A percentile compares a stretch with the other conserved stretches of the same genome.
Conservation (phyloP, 2,113 vertebrate genomes). For the Malurus melanocephalus region DNA sequence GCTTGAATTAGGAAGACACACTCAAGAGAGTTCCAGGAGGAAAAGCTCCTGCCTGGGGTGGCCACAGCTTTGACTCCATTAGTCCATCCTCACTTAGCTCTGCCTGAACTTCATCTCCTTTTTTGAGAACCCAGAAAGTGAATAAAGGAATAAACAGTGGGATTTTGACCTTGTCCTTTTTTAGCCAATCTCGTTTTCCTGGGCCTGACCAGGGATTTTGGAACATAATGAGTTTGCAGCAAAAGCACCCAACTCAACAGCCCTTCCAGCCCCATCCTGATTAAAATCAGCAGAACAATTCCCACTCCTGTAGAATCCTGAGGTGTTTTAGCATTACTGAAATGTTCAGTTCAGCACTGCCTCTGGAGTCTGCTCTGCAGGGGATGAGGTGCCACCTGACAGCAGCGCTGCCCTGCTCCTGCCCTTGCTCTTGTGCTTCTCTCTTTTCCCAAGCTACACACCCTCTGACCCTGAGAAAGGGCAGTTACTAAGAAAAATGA, state of each 20-base stretch:
- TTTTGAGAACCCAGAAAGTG: background rate
- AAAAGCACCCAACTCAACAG: background rate
- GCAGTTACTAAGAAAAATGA: background rate
- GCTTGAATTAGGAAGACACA: background rate
- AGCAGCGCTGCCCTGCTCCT: background rate
- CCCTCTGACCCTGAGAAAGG: background rate
- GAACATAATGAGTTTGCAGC: background rate
- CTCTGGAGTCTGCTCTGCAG: background rate
- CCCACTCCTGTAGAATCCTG: background rate
- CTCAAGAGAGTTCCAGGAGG: background rate
- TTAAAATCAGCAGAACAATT: background rate
- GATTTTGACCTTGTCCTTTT: background rate
- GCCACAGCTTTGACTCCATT: background rate
- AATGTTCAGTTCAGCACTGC: background rate
- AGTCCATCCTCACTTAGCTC: background rate
- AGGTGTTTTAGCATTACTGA: background rate
- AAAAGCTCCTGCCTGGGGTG: background rate
- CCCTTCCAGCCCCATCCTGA: background rate
- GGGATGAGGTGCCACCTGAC: fast-evolving
- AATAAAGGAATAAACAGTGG: background rate
- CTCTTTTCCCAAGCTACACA: background rate
- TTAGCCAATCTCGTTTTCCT: background rate
- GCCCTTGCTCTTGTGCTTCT: background rate
- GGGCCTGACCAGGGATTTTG: background rate
- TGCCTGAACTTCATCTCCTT: background rate